These are phyloP conservation scores for Phoxinus phoxinus DNA, from an alignment of 2,113 vertebrate species.

Conservation along the genomic window DNA sequence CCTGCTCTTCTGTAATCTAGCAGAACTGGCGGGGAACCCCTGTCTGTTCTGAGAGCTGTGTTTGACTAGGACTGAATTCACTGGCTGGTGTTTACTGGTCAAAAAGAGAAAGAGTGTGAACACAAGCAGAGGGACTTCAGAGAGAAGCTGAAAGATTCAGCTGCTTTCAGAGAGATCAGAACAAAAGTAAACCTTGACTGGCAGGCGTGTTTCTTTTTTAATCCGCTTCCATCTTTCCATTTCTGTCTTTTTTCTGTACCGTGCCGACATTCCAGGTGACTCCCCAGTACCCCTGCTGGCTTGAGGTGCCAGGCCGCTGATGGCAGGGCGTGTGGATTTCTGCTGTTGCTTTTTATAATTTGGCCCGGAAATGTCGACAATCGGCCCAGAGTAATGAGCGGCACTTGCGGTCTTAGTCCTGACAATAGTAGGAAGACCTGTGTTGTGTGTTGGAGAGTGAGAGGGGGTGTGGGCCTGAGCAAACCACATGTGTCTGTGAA, in stretches of 20 bases:
- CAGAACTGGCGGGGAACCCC: conserved; percentile 1
- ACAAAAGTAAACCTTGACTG: conserved; percentile 17
- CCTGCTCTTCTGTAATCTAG: conserved; percentile 16
- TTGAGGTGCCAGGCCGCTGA: conserved; percentile 31
- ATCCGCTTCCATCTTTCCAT: neutral
- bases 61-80: conserved; percentile 12
- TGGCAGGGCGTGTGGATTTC: conserved; percentile 81
- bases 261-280: conserved; percentile 17
- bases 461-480: conserved; percentile 34
- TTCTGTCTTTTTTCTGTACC: conserved; percentile 5
- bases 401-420: conserved; percentile 89
- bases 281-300: neutral
- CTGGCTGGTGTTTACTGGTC: conserved; percentile 23
- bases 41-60: conserved; percentile 11
- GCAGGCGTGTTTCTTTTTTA: neutral
- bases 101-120: conserved; percentile 16
- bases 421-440: conserved; percentile 97
- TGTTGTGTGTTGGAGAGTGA: conserved; percentile 83
- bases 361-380: conserved; percentile 97
- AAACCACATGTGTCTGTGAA: conserved; percentile 11
- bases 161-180: conserved; percentile 20
- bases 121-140: conserved; percentile 19
- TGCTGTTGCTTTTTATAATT: conserved; percentile 99
- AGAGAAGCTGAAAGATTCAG: conserved; percentile 23
- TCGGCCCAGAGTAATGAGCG: conserved; percentile 94